Base-by-base conservation (phyloP, 1,140 invertebrate genomes). In the Callitettix versicolor region DNA sequence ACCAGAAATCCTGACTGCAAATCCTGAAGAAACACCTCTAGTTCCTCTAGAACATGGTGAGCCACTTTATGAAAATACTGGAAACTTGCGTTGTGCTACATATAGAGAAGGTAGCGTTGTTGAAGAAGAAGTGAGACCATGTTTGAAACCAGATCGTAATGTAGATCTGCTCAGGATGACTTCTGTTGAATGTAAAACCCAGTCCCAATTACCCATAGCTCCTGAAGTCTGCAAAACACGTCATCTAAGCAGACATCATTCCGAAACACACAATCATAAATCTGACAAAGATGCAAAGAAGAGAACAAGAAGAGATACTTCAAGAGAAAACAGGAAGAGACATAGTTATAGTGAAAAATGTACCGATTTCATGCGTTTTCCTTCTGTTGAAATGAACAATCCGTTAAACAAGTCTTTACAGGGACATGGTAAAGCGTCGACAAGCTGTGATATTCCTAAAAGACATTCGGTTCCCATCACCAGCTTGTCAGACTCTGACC, bases 401-500 rank as follows among this genome's bases (percentile, higher is more conserved):
- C 20, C 7, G 11, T 42, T 21, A 24, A 18, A 22, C 26, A 54
- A 24, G 30, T 20, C 47, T 9, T 30, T 30, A 30, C 26, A 9
- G 3, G 26, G 26, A 30, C 26, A 30, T 30, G 26, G 3, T 30
- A 30, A 30, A 30, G 9, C 26, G 26, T 30, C 26, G 26, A 30
- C 3, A 9, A 30, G 26, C 26, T n/a, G 26, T 49, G 26, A 20
- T 22, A 46, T 46, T 22, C 15, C 26, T 30, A 49, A 36, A 17
- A 36, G 49, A 51, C 49, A 36, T 20, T 51, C 49, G 20, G 18
- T 34, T 55, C 46, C 21, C 57, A 40, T 15, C 21, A 30, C 26
- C 3, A 9, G 26, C n/a, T 26, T 53, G 58, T 61, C 20, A 52
- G 76, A 75, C 63, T 78, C 77, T 21, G 77, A 79, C 60, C 63